These are phyloP conservation scores for Hirundichthys speculiger DNA, from an alignment of 2,113 vertebrate species.

Conservation along the genomic window DNA sequence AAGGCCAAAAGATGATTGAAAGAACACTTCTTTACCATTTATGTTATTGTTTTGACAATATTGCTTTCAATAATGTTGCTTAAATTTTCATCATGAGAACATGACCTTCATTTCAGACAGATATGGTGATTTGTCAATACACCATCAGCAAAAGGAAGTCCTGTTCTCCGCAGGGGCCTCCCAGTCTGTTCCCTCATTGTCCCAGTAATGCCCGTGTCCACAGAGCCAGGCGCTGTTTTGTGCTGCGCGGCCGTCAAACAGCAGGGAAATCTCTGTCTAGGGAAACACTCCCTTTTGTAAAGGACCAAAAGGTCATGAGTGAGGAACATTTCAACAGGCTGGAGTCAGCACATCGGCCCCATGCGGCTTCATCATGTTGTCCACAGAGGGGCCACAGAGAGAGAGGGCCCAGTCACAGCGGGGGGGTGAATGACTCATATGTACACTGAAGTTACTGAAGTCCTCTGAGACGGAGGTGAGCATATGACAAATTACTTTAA, in stretches of 20 bases:
- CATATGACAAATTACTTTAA: too few species aligned
- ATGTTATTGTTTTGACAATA: too few species aligned
- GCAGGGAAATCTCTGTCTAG: conserved; percentile 52
- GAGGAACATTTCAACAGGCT: conserved; percentile 42
- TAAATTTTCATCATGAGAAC: background rate
- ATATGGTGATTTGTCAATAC: background rate
- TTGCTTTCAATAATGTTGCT: too few species aligned
- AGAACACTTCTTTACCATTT: too few species aligned
- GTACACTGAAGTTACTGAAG: too few species aligned
- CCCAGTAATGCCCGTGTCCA: conserved; percentile 58
- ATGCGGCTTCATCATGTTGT: conserved; percentile 36
- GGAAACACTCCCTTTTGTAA: conserved; percentile 46
- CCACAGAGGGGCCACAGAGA: conserved; percentile 30
- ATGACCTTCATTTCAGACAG: background rate
- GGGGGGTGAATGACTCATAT: conserved; percentile 27
- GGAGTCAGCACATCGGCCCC: conserved; percentile 53
- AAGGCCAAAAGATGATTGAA: too few species aligned
- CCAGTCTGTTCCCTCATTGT: conserved; percentile 57
- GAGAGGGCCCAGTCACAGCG: conserved; percentile 14
- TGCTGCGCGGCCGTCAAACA: conserved; percentile 36
- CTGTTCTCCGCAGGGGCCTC: conserved; percentile 32
- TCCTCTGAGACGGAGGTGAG: too few species aligned
- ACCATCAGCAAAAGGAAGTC: conserved; percentile 40
- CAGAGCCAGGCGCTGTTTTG: conserved; percentile 50
- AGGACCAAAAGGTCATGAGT: conserved; percentile 40